Conservation (phyloP, 92 coral and sea anemone species). For the Epizoanthus rinbou region DNA sequence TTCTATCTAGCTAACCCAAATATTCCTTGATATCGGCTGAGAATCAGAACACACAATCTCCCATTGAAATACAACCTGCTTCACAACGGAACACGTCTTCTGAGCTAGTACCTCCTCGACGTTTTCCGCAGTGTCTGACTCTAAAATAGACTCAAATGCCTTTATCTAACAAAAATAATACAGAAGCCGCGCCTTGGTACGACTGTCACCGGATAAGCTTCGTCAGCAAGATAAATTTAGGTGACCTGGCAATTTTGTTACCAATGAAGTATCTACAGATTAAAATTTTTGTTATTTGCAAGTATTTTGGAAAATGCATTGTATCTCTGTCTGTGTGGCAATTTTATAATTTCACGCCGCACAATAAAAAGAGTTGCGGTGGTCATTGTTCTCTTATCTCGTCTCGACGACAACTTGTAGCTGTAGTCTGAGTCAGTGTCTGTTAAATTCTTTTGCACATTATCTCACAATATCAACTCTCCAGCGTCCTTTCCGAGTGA, state of each 20-base stretch:
- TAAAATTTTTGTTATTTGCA: neutral
- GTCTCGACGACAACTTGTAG: conserved; percentile 38
- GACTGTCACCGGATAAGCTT: neutral
- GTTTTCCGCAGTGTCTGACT: conserved; percentile 15
- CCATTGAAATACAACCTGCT: neutral
- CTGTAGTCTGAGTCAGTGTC: conserved; percentile 3
- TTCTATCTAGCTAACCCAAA: conserved; percentile 15
- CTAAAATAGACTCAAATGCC: conserved; percentile 13
- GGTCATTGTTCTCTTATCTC: conserved; percentile 39
- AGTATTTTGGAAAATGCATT: neutral
- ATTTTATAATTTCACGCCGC: neutral
- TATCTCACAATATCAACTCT: conserved; percentile 22
- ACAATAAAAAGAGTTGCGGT: conserved; percentile 21
- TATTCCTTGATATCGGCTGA: neutral
- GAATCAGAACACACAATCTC: neutral
- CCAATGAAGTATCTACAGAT: neutral
- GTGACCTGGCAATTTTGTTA: neutral
- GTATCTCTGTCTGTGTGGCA: neutral
- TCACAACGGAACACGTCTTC: conserved; percentile 2
- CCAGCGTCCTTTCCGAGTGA: conserved; percentile 23
- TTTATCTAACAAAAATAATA: conserved; percentile 7
- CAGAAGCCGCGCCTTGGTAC: neutral
- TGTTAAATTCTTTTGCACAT: neutral
- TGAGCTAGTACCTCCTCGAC: conserved; percentile 43
- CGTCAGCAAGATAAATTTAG: neutral